Percentiles rank a stretch among this genome's conserved stretches.
These are phyloP conservation scores for Pollachius pollachius DNA, from an alignment of 2,113 vertebrate species.

Conservation along the genomic window DNA sequence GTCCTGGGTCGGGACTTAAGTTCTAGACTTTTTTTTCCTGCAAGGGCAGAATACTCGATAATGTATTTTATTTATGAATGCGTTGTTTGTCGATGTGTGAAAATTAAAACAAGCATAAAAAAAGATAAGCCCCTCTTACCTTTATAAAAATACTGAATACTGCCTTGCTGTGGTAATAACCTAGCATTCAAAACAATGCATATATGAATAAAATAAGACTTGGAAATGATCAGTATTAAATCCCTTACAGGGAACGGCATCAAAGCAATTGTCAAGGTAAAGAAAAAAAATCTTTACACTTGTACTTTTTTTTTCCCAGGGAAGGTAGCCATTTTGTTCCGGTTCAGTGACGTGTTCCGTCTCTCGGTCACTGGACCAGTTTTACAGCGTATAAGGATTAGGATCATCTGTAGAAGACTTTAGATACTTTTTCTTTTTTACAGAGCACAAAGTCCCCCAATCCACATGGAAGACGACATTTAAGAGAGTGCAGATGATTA, in stretches of 20 bases:
- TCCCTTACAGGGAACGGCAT: conserved; percentile 56
- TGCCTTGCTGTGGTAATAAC: conserved; percentile 57
- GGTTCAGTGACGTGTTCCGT: conserved; percentile 71
- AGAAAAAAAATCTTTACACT: conserved; percentile 26
- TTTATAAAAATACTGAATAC: conserved; percentile 10
- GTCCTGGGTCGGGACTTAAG: background rate
- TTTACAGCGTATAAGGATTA: conserved; percentile 41
- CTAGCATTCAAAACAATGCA: conserved; percentile 70
- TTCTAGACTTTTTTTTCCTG: conserved; percentile 28
- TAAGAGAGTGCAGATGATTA: conserved; percentile 64
- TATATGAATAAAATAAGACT: conserved; percentile 64
- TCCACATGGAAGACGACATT: conserved; percentile 73
- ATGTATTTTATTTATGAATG: conserved; percentile 37
- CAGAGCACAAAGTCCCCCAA: conserved; percentile 58
- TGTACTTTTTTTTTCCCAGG: conserved; percentile 51
- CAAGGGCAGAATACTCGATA: conserved; percentile 23
- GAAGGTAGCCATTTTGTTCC: conserved; percentile 50
- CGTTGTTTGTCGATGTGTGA: conserved; percentile 31
- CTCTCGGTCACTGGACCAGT: conserved; percentile 31
- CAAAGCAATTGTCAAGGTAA: conserved; percentile 4
- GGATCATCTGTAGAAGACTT: no score
- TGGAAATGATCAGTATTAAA: conserved; percentile 57
- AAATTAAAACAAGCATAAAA: conserved; percentile 44
- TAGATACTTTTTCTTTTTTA: conserved; percentile 48
- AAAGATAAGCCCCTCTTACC: conserved; percentile 34